Evolutionary conservation across 2,888 invertebrate genomes (phyloP).

Genomic region (Xanthia togata): DNA sequence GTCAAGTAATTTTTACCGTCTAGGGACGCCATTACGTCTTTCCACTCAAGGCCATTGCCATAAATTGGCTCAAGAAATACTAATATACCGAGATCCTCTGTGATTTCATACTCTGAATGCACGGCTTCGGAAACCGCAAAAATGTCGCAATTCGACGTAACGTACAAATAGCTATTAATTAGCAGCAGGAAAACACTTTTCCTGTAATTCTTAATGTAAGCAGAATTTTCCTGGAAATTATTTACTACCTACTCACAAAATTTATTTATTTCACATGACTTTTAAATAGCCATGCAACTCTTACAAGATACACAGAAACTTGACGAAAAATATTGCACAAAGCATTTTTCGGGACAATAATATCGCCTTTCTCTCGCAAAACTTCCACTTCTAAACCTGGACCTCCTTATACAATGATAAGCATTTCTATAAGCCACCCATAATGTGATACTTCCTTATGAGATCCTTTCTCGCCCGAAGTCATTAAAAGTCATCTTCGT

Average conservation of each 20-base stretch:
- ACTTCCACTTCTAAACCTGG: too few species aligned
- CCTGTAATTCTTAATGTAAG: neutral
- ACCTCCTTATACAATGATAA: neutral
- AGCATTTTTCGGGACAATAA: too few species aligned
- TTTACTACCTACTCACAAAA: neutral
- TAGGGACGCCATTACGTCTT: too few species aligned
- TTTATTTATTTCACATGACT: neutral
- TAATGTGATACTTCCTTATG: constrained; percentile 11
- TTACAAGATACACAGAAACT: too few species aligned
- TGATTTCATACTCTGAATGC: neutral
- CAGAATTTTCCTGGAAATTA: neutral
- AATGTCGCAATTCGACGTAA: neutral
- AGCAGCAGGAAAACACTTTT: neutral
- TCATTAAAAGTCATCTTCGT: constrained; percentile 2
- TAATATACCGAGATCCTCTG: neutral
- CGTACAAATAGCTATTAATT: neutral
- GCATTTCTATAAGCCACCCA: neutral
- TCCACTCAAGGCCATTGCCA: too few species aligned
- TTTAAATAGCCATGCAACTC: neutral
- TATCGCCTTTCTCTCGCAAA: too few species aligned
- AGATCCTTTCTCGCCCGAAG: neutral
- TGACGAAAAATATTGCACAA: too few species aligned
- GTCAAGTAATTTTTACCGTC: too few species aligned
- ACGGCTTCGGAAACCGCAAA: neutral
- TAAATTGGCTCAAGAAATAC: neutral